Percentiles rank a stretch among this genome's conserved stretches.
These are phyloP conservation scores for Ptilodon capucinus DNA, from an alignment of 2,888 invertebrate species.

Conservation along the genomic window DNA sequence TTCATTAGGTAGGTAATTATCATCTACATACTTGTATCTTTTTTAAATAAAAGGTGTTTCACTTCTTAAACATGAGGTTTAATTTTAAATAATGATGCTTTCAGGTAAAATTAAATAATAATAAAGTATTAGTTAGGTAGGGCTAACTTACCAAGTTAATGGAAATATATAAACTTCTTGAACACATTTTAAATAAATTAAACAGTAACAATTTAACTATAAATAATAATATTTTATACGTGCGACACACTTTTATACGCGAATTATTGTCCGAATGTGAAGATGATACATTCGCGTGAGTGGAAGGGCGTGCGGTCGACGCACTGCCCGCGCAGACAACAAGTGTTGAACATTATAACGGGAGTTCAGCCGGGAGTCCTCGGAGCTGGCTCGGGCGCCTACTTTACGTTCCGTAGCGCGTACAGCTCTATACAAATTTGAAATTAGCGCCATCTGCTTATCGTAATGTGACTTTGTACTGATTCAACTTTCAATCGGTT, in stretches of 20 bases:
- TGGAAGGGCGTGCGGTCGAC: conserved; percentile 79
- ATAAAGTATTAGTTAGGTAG: no score
- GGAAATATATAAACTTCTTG: conserved; percentile 56
- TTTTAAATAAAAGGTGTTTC: no score
- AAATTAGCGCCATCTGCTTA: conserved; percentile 61
- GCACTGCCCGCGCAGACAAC: conserved; percentile 80
- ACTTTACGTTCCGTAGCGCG: conserved; percentile 46
- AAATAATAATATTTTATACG: conserved; percentile 40
- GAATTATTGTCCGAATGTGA: conserved; percentile 66
- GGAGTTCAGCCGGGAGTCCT: conserved; percentile 76
- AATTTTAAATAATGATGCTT: background rate
- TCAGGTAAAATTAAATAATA: no score
- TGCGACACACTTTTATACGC: conserved; percentile 66
- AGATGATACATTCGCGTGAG: conserved; percentile 76
- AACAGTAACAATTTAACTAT: conserved; percentile 48
- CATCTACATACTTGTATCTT: no score
- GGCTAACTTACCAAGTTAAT: conserved; percentile 65
- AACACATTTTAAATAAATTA: conserved; percentile 64
- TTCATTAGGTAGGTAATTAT: no score
- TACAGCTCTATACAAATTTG: conserved; percentile 44
- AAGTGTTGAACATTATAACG: conserved; percentile 79
- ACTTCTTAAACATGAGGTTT: no score
- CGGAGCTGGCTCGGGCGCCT: conserved; percentile 58
- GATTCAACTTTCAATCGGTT: conserved; percentile 37
- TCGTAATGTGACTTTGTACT: conserved; percentile 8